Evolutionary conservation across 1,140 invertebrate species (phyloP), one percentile per base, ranked within the genome.

Genomic region (Pachypeltis micranthus): DNA sequence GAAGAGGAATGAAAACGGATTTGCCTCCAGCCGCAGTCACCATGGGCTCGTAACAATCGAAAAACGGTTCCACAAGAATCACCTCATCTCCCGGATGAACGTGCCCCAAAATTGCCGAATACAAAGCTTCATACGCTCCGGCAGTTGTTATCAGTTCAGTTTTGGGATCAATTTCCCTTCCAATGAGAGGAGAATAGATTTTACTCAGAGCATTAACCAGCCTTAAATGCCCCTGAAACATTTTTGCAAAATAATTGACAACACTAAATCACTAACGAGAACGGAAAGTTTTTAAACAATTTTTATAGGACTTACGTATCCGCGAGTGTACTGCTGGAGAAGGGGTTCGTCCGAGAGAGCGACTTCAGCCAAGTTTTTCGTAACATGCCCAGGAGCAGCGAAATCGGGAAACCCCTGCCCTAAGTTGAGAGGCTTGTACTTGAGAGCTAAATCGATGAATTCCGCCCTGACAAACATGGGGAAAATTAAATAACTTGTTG

Each of bases 351-450:
- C 77, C 57, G 83, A 81, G 2, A 74, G 76, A 0, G 85, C 77
- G 47, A 85, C 82, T 34, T 87, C 79, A 1, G 81, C 77, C 44
- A 98, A 75, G 16, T 88, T 84, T 68, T 93, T 81, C 0, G 85
- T 84, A 0, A 98, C 85, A 79, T 88, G 85, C 39, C 85, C 77
- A 0, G 95, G 93, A 19, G 91, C 84, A 25, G 69, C 65, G 78
- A 89, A 96, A 74, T 99, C 94, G 0, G 96, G 94, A 77, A 98
- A 98, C 1, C 96, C 96, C 82, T 98, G 95, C 0, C 96, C 96
- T 31, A 99, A 80, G 77, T 98, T 98, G 12, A 96, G 73, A 0
- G 95, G 92, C 70, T 97, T 93, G 70, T 92, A 82, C 68, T 97
- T 83, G 51, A 83, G 72, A 24, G 91, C 91, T 47, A 99, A 74